A percentile compares a stretch with the other conserved stretches of the same genome.
phyloP scores from a whole-genome alignment of 1,140 invertebrate genomes.

The Drosophila oshimai region DNA sequence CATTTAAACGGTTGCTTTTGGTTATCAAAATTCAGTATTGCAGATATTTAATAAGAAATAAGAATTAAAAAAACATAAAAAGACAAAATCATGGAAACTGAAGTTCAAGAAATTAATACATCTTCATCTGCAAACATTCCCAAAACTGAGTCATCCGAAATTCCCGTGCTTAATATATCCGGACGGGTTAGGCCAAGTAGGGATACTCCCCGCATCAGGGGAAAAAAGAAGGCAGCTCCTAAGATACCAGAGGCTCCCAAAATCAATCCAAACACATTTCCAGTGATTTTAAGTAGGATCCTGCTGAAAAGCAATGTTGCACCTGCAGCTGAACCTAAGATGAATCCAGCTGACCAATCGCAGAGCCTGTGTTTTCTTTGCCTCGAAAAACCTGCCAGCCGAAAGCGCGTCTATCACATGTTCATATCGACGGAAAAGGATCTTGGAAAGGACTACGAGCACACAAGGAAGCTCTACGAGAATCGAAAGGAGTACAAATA shows the following conservation, averaged over 20 bases:
- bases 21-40: not conserved
- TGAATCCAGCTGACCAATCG: not conserved
- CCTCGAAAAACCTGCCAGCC: slow-evolving; percentile 5
- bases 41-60: not conserved
- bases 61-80: not conserved
- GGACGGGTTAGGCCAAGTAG: not conserved
- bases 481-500: slow-evolving; percentile 8
- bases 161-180: slow-evolving; percentile 12
- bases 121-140: not conserved
- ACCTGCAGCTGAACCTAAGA: not conserved
- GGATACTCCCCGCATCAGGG: not conserved
- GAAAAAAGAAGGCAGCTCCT: slow-evolving; percentile 11
- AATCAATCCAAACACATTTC: slow-evolving; percentile 3
- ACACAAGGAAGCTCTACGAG: slow-evolving; percentile 3
- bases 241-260: not conserved
- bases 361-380: slow-evolving; percentile 28
- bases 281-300: slow-evolving; percentile 19
- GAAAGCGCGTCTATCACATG: slow-evolving; percentile 25
- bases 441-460: not conserved
- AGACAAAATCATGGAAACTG: not conserved
- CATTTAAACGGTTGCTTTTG: not conserved
- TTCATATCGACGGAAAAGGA: slow-evolving; percentile 1
- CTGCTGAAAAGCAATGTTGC: slow-evolving; percentile 7
- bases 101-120: not conserved
- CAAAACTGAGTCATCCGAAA: not conserved